Evolutionary conservation across 2,888 invertebrate genomes (phyloP).

Genomic region (Allolobophora icterica): DNA sequence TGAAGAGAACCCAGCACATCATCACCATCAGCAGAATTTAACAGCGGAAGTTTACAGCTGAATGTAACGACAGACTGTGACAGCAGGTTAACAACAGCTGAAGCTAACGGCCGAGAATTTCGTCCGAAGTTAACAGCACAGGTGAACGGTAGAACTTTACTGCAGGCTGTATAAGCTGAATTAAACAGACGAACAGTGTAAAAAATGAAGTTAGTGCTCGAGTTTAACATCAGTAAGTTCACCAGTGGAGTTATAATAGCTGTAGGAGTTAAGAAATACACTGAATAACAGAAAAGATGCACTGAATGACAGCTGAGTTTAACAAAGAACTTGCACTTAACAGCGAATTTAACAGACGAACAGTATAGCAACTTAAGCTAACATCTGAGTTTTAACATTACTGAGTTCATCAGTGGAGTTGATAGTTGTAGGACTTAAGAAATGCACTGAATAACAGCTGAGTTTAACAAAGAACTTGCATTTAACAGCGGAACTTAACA

Average conservation of each 20-base stretch:
- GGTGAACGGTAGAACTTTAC: neutral
- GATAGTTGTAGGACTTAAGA: neutral
- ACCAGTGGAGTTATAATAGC: neutral
- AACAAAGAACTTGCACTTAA: neutral
- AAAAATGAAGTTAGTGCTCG: neutral
- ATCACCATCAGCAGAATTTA: neutral
- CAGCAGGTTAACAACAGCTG: too few species aligned
- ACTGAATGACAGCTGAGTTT: neutral
- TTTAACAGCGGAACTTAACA: neutral
- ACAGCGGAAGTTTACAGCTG: neutral
- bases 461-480: neutral
- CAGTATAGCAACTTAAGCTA: neutral
- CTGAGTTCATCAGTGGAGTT: neutral
- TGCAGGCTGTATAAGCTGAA: neutral
- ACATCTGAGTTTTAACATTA: neutral
- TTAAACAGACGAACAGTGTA: neutral
- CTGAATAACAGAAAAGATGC: too few species aligned
- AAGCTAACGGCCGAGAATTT: neutral
- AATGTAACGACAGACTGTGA: too few species aligned
- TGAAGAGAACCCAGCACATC: neutral
- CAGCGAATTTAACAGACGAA: neutral
- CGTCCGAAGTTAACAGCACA: neutral
- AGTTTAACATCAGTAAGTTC: neutral
- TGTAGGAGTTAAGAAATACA: neutral
- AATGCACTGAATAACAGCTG: neutral